Base-by-base conservation (phyloP, 2,888 invertebrate species). In the Frankliniella intonsa region DNA sequence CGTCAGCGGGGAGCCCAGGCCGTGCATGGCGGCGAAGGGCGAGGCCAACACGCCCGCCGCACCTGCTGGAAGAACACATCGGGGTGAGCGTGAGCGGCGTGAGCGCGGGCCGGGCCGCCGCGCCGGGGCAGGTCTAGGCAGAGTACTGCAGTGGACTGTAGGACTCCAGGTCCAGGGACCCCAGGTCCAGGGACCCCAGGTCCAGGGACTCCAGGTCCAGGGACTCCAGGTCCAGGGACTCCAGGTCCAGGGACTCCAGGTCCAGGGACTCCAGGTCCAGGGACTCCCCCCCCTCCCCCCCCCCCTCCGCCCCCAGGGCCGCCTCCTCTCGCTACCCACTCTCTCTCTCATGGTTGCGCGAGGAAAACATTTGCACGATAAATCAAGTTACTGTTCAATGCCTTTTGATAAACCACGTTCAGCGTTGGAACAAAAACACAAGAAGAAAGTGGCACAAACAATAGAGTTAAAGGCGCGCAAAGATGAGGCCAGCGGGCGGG, bases 31-130 rank as follows among this genome's bases (percentile, higher is more conserved):
- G 83, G 93, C 92, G 89, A 96, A 96, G 85, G 96, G 96, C 84
- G 94, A 94, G 85, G 94, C 92, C 88, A 97, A 90, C 83, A 97
- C 95, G 85, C 96, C 96, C 83, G 94, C 93, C 86, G 94, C 94
- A 88, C 95, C 96, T 90, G 92, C 87, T 50, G 55, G 19, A 19
- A 38, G 50, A 38, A 38, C 19, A 80, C n/a, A 51, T 38, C 22
- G 49, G 80, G n/a, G 49, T 80, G 50, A 80, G n/a, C n/a, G n/a
- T n/a, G n/a, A n/a, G n/a, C n/a, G n/a, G n/a, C n/a, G 38, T 38
- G 38, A 38, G 38, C 38, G 5, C 5, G 38, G 38, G 3, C 5
- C 38, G 38, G 38, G 38, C 38, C 5, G 38, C 38, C 3, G 38
- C 38, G 38, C 38, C 38, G 5, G 38, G 38, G 38, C 3, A 38